Conservation (phyloP, 2,888 invertebrate genomes). For the Eilema depressum region DNA sequence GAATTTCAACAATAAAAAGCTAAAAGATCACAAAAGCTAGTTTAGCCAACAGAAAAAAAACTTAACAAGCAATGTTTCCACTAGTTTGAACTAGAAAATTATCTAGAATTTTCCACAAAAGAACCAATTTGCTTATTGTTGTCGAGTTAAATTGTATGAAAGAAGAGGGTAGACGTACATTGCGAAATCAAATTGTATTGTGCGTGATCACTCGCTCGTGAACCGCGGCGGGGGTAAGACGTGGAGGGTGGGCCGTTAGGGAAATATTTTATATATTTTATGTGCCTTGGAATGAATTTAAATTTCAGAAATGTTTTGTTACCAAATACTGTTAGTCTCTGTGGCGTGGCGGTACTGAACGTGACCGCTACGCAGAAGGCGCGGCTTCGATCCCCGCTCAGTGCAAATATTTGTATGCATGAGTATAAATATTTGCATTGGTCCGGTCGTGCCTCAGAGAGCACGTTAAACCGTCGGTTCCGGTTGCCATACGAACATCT, state of each 20-base stretch:
- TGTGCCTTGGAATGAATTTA: not conserved
- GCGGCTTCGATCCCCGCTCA: no score
- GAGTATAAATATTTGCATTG: no score
- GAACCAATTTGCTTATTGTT: conserved; percentile 73
- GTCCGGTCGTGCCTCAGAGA: no score
- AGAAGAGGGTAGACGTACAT: conserved; percentile 78
- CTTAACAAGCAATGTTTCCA: conserved; percentile 62
- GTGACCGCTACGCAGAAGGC: no score
- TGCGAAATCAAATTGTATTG: conserved; percentile 81
- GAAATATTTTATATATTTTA: conserved; percentile 34
- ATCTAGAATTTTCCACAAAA: conserved; percentile 60
- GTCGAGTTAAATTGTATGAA: conserved; percentile 70
- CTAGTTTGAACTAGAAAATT: conserved; percentile 65
- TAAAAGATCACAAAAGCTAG: conserved; percentile 54
- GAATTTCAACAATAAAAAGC: not conserved
- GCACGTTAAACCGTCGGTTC: no score
- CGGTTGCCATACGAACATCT: no score
- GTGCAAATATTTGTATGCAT: no score
- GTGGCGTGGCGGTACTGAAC: no score
- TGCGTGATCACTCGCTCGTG: conserved; percentile 71
- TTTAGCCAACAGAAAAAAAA: conserved; percentile 45
- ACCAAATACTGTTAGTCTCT: no score
- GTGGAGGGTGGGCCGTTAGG: conserved; percentile 45
- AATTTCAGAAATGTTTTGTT: not conserved
- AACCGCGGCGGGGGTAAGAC: conserved; percentile 64